These are phyloP conservation scores for Manis javanica DNA, from an alignment of 2,797 vertebrate species.

Conservation along the genomic window DNA sequence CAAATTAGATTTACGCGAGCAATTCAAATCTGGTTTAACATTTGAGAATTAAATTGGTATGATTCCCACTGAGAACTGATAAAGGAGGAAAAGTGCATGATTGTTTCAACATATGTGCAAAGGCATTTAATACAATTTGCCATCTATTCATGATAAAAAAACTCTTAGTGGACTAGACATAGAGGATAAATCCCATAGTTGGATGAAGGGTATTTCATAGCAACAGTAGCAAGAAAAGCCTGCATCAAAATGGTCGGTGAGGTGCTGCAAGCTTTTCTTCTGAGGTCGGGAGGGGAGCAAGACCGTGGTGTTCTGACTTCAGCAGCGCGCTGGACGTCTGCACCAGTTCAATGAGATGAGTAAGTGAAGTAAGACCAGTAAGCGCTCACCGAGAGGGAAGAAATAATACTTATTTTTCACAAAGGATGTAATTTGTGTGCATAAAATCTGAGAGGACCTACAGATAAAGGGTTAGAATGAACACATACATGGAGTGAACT, in stretches of 20 bases:
- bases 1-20: not conserved
- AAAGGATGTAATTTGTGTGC: not conserved
- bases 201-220: not conserved
- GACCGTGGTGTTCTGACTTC: rapidly evolving
- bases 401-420: not conserved
- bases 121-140: not conserved
- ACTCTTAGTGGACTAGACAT: not conserved
- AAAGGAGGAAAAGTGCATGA: not conserved
- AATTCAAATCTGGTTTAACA: not conserved
- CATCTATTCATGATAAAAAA: not conserved
- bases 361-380: no score
- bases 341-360: no score
- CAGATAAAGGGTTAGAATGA: no score
- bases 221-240: not conserved
- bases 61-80: no score
- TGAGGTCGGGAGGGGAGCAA: not conserved
- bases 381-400: not conserved
- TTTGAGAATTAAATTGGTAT: not conserved
- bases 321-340: rapidly evolving
- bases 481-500: rapidly evolving
- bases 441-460: not conserved
- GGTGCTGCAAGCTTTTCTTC: not conserved
- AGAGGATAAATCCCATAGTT: not conserved
- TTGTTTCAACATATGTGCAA: not conserved
- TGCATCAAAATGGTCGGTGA: not conserved